Percentiles rank a stretch among this genome's conserved stretches.
Conservation (phyloP, 2,797 vertebrate species). For the Atherinosoma microstoma region DNA sequence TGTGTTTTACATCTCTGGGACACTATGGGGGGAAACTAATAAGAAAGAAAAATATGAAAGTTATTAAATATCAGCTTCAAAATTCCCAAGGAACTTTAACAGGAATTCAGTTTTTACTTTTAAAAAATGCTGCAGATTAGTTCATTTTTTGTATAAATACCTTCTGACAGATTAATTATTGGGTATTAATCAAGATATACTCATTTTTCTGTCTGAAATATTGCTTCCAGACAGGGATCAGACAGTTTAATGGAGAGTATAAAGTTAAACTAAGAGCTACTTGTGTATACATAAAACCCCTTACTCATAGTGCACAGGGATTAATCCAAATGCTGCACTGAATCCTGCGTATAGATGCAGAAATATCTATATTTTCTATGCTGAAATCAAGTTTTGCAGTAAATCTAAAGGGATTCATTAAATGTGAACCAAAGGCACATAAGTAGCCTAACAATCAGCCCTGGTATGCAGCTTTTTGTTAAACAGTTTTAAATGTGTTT, state of each 20-base stretch:
- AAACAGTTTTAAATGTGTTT: constrained; percentile 44
- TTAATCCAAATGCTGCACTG: background rate
- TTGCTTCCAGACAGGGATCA: background rate
- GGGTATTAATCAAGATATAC: background rate
- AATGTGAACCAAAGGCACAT: background rate
- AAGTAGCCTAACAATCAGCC: background rate
- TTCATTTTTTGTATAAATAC: background rate
- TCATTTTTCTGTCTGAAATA: background rate
- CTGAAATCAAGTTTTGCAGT: background rate
- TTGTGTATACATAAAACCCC: background rate
- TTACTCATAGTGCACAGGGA: background rate
- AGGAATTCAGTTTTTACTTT: background rate
- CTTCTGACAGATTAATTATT: background rate
- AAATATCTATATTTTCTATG: background rate
- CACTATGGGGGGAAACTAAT: background rate
- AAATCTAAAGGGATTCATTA: background rate
- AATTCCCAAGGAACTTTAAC: background rate
- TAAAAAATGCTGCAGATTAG: background rate
- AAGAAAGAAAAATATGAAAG: background rate
- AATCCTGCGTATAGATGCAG: background rate
- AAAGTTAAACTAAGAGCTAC: background rate
- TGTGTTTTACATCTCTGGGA: background rate
- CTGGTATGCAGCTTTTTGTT: constrained; percentile 29
- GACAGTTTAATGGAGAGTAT: background rate
- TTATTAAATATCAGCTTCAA: background rate